phyloP scores from a whole-genome alignment of 2,797 vertebrate species.

The Sternotherus odoratus region DNA sequence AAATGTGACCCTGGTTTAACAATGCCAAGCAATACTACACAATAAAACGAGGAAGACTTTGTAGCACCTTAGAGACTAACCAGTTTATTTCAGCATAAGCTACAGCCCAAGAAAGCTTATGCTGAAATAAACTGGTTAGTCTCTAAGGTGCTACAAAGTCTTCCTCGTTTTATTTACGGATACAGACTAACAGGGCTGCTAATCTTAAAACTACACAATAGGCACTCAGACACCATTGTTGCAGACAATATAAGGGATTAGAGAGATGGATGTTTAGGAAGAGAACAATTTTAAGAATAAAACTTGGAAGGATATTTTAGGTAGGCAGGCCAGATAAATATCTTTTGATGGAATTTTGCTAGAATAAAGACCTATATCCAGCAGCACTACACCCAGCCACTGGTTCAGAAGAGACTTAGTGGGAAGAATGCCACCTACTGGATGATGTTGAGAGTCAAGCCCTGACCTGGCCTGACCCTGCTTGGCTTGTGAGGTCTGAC shows the following conservation, averaged over 20 bases:
- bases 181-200: too few species aligned
- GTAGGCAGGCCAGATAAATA: background rate
- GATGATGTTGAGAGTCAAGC: background rate
- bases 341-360: background rate
- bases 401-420: background rate
- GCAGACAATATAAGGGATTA: background rate
- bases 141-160: too few species aligned
- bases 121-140: too few species aligned
- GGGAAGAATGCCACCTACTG: background rate
- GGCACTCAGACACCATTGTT: background rate
- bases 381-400: background rate
- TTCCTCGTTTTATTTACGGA: too few species aligned
- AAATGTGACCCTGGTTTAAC: background rate
- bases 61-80: too few species aligned
- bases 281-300: background rate
- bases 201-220: too few species aligned
- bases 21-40: background rate
- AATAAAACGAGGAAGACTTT: too few species aligned
- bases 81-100: too few species aligned
- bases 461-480: background rate
- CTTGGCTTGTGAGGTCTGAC: background rate
- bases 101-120: too few species aligned
- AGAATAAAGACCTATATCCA: background rate
- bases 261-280: background rate
- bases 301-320: background rate